Base-by-base conservation (phyloP, 2,797 vertebrate species). In the Tiaroga cobitis region DNA sequence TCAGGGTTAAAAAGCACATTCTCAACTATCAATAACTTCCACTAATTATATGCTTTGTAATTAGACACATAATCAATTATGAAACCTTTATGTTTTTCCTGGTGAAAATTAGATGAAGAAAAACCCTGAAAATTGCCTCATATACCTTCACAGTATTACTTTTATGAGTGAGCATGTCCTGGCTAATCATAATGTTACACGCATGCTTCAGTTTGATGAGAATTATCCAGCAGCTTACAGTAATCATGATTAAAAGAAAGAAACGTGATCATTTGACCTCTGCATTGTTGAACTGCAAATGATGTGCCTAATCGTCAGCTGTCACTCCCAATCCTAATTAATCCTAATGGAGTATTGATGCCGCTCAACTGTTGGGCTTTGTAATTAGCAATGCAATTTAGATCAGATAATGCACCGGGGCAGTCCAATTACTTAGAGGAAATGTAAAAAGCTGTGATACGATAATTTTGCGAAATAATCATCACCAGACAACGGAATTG, bases 291-390 rank as follows among this genome's bases (percentile, higher is more conserved):
- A 96, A 94, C 94, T 96, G 95, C 92, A 93, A 96, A 95, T 94
- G 93, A 97, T 96, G 95, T 95, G 95, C 95, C 95, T 96, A 97
- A 96, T 96, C 96, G 94, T 97, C 96, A 97, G 94, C 96, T 96
- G 96, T 97, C 96, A 95, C 96, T 95, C 97, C 96, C 94, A 95
- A 96, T 95, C 96, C 97, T 98, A 98, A 99, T 99, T 97, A 98
- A 97, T 97, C 96, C 95, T 98, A 97, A 98, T 98, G 96, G 96
- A 95, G 96, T 97, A 98, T 97, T 97, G 98, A 99, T 96, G 97
- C 93, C 84, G 94, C 90, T 92, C 96, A 96, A 97, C 96, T 97
- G 97, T 97, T 97, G 95, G 97, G 96, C 96, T 97, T 97, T 97
- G 96, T 98, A 97, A 99, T 97, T 96, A 97, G 95, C 95, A 96